Evolutionary conservation across 2,888 invertebrate genomes (phyloP).

Genomic region (Morpho deidamia): DNA sequence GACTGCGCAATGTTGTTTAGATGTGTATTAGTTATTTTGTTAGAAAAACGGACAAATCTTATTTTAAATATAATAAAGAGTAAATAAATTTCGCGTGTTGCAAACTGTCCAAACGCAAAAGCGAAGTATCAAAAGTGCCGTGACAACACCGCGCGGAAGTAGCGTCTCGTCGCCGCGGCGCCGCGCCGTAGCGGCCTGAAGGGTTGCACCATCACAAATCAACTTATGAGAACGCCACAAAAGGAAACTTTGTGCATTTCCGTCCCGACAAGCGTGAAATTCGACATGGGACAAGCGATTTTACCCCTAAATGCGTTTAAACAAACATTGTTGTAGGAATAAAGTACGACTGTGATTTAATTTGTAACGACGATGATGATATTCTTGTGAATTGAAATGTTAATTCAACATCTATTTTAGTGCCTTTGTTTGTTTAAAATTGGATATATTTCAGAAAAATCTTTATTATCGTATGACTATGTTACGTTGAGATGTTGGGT

Average conservation of each 20-base stretch:
- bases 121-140: slow-evolving; percentile 6
- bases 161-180: slow-evolving; percentile 71
- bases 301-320: slow-evolving; percentile 35
- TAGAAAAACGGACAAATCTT: too few species aligned
- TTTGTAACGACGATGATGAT: background rate
- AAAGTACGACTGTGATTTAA: slow-evolving; percentile 10
- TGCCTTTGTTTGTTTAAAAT: too few species aligned
- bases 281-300: slow-evolving; percentile 41
- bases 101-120: slow-evolving; percentile 15
- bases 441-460: too few species aligned
- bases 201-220: slow-evolving; percentile 77
- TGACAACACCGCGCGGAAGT: slow-evolving; percentile 42
- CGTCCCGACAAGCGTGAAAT: slow-evolving; percentile 71
- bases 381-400: background rate
- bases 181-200: slow-evolving; percentile 68
- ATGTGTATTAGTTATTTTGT: too few species aligned
- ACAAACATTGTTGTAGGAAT: slow-evolving; percentile 32
- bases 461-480: too few species aligned
- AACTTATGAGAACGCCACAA: slow-evolving; percentile 74
- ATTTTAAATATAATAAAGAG: background rate
- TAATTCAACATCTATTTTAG: too few species aligned
- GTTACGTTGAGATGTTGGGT: too few species aligned
- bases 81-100: slow-evolving; percentile 7
- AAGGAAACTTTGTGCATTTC: slow-evolving; percentile 78
- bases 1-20: too few species aligned